Evolutionary conservation across 2,888 invertebrate genomes (phyloP).

Genomic region (Lottia gigantea): DNA sequence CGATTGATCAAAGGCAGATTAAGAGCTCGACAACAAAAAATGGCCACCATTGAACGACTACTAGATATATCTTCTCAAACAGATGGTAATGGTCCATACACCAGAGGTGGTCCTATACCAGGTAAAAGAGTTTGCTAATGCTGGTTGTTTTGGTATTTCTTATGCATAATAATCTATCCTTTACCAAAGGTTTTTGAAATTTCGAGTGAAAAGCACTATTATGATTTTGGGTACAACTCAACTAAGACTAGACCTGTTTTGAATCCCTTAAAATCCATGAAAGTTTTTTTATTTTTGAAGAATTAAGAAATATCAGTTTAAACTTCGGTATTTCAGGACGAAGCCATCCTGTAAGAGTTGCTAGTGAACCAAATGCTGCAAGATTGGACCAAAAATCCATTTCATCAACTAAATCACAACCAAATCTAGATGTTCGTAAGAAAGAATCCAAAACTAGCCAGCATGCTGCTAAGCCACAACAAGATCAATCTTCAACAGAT

Average conservation of each 20-base stretch:
- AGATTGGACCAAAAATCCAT: conserved; percentile 22
- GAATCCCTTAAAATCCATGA: no score
- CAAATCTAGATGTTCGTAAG: conserved; percentile 19
- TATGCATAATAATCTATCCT: no score
- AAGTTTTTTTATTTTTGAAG: no score
- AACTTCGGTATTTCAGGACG: conserved; percentile 44
- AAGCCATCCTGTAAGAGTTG: conserved; percentile 49
- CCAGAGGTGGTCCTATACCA: conserved; percentile 48
- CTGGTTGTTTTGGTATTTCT: no score
- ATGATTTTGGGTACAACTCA: no score
- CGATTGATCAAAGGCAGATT: conserved; percentile 75
- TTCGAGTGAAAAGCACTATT: no score
- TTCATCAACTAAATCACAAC: conserved; percentile 31
- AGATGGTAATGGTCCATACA: conserved; percentile 32
- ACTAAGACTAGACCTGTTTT: no score
- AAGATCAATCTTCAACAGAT: not conserved
- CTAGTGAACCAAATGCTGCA: conserved; percentile 20
- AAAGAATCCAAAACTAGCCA: conserved; percentile 15
- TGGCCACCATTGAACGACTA: conserved; percentile 92
- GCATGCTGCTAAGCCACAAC: not conserved
- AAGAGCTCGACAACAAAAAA: conserved; percentile 95
- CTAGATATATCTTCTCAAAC: conserved; percentile 74
- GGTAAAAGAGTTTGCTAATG: conserved; percentile 32
- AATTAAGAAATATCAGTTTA: not conserved
- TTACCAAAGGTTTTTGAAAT: no score